Evolutionary conservation across 2,113 vertebrate genomes (phyloP).

Genomic region (Heterochromis multidens): DNA sequence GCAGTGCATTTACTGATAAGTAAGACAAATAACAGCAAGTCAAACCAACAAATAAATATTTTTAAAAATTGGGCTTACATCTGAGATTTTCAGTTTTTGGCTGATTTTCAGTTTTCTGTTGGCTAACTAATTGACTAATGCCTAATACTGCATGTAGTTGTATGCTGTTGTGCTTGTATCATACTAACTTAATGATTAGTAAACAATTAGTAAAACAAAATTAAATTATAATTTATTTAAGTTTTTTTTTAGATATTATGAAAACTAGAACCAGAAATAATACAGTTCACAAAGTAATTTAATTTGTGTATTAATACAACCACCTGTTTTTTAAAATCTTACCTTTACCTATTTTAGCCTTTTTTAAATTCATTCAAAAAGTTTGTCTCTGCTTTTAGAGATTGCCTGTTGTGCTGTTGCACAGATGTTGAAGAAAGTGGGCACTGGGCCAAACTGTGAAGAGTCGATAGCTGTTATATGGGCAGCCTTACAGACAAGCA

Average conservation of each 20-base stretch:
- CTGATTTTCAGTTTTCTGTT: neutral
- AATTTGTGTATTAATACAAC: neutral
- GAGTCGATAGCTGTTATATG: slow-evolving; percentile 89
- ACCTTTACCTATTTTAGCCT: neutral
- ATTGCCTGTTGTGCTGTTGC: slow-evolving; percentile 81
- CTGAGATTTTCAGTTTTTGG: neutral
- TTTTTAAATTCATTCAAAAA: slow-evolving; percentile 66
- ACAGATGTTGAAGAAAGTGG: slow-evolving; percentile 83
- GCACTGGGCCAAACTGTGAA: slow-evolving; percentile 70
- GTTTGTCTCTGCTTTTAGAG: slow-evolving; percentile 81
- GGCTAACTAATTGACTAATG: neutral
- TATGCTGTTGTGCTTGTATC: neutral
- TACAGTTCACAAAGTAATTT: neutral
- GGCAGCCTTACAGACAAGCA: slow-evolving; percentile 80
- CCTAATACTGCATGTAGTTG: neutral
- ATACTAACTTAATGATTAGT: neutral
- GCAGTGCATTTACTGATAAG: neutral
- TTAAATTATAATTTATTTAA: neutral
- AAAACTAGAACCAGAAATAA: neutral
- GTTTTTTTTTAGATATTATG: neutral
- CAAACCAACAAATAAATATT: neutral
- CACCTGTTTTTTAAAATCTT: neutral
- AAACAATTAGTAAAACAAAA: too few relatives aligned
- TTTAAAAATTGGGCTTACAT: neutral
- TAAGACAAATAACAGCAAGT: neutral